Evolutionary conservation across 1,140 invertebrate species (phyloP), one percentile per base, ranked within the genome.

Genomic region (Lasioglossum baleicum): DNA sequence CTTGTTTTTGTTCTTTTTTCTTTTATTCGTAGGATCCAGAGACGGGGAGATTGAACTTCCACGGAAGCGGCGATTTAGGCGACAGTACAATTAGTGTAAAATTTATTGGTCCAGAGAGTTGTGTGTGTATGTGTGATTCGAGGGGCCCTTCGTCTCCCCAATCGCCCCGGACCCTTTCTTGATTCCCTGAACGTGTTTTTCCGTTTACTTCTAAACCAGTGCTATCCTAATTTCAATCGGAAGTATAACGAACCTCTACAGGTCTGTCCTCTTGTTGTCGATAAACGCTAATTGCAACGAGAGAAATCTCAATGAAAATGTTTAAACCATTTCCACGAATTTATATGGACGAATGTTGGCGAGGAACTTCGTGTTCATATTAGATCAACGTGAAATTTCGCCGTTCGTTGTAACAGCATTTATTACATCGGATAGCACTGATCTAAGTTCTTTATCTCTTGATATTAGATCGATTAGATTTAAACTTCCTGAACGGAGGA

Each of bases 51-150:
- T 31, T 66, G 40, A 20, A 80, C 26, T 67, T 60, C 56, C 40
- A 51, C 22, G 77, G 44, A 77, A 64, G 31, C 64, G 66, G 11
- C 7, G 72, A 82, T 83, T 76, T 78, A 78, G 74, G 60, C 63
- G 70, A 74, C 20, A 66, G 63, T 78, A 73, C 31, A 53, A 42
- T 79, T 76, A 81, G 80, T 82, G 83, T 84, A 84, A 84, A 82
- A 84, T 84, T 84, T 31, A 78, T 84, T 84, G 83, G 83, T 84
- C 83, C 83, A 84, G 78, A 84, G 66, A 82, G 63, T 75, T 84
- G 66, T 75, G 60, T 69, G 66, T 65, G 58, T 63, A 26, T 26
- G 42, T 48, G 42, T 26, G 42, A 48, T 56, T 42, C 48, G 61
- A 81, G 75, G 65, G 68, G 71, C 31, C 42, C 15, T 65, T 63